Evolutionary conservation across 2,888 invertebrate genomes (phyloP).

Genomic region (Ectobius pallidus): DNA sequence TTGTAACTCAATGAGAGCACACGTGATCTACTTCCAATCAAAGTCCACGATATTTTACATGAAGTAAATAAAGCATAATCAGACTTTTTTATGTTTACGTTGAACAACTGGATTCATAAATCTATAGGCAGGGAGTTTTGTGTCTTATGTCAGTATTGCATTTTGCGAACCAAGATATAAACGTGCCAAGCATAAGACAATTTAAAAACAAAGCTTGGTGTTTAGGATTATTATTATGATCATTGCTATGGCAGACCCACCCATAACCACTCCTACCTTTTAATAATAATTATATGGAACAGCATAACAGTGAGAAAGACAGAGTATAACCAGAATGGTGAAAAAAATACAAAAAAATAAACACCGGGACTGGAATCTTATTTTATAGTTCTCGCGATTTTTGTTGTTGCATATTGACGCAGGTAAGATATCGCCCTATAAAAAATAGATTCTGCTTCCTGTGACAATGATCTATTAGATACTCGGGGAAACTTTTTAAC

Average conservation of each 20-base stretch:
- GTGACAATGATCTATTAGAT: too few species aligned
- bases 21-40: too few species aligned
- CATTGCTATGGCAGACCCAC: conserved; percentile 36
- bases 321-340: too few species aligned
- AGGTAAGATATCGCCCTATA: too few species aligned
- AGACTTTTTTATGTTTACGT: too few species aligned
- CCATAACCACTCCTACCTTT: conserved; percentile 40
- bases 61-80: too few species aligned
- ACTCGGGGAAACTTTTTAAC: too few species aligned
- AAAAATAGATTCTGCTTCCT: too few species aligned
- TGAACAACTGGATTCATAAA: too few species aligned
- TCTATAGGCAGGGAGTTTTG: too few species aligned
- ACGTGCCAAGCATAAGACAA: conserved; percentile 36
- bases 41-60: too few species aligned
- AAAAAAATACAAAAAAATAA: background rate
- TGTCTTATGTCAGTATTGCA: conserved; percentile 9
- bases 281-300: conserved; percentile 41
- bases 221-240: conserved; percentile 41
- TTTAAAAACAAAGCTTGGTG: conserved; percentile 40
- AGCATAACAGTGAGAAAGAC: background rate
- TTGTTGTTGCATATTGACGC: background rate
- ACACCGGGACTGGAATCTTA: background rate
- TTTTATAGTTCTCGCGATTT: background rate
- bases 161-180: background rate
- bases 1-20: too few species aligned